Evolutionary conservation across 2,888 invertebrate species (phyloP).

Genomic region (Acrobasis suavella): DNA sequence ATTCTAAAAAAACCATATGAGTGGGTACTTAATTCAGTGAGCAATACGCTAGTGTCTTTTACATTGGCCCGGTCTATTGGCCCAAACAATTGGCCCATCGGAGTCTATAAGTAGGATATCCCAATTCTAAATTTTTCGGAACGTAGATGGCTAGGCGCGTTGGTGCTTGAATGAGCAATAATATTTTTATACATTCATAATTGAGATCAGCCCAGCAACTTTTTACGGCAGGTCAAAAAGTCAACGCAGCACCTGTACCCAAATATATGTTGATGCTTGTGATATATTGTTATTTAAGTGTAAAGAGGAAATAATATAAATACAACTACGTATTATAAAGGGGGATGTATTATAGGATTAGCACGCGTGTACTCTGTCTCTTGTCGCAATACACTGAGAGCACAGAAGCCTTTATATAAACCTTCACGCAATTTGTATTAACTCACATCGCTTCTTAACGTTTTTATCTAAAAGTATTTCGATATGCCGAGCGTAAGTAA

Average conservation of each 20-base stretch:
- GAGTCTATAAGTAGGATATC: constrained; percentile 59
- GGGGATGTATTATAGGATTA: constrained; percentile 62
- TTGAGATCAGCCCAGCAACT: constrained; percentile 59
- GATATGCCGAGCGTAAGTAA: neutral
- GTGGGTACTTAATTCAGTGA: no score
- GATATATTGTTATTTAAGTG: constrained; percentile 83
- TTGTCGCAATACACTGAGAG: constrained; percentile 27
- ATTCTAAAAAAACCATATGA: no score
- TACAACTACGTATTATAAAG: constrained; percentile 67
- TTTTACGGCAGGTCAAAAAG: constrained; percentile 64
- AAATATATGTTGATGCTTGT: constrained; percentile 78
- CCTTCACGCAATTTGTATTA: neutral
- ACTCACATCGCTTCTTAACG: no score
- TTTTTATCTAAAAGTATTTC: no score
- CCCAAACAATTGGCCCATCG: neutral
- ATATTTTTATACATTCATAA: constrained; percentile 82
- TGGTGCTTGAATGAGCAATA: constrained; percentile 82
- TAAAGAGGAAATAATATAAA: constrained; percentile 76
- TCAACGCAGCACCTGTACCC: constrained; percentile 45
- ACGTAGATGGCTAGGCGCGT: constrained; percentile 78
- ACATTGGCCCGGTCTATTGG: no score
- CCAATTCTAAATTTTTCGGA: constrained; percentile 72
- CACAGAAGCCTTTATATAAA: neutral
- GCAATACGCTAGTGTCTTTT: neutral
- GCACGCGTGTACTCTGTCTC: constrained; percentile 70